phyloP scores from a whole-genome alignment of 2,888 invertebrate species.

The Oasisia sp. region DNA sequence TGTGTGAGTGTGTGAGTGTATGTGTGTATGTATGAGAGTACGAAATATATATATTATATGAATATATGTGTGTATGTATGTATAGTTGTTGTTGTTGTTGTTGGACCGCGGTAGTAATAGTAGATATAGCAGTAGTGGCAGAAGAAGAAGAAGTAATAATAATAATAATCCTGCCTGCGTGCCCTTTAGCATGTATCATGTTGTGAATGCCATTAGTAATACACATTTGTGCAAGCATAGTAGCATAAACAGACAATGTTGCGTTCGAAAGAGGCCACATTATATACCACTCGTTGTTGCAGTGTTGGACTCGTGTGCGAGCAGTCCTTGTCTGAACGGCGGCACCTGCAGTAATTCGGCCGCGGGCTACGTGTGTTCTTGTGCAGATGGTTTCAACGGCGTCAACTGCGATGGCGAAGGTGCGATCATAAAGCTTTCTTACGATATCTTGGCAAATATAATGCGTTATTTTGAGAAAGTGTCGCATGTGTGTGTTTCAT shows the following conservation, averaged over 20 bases:
- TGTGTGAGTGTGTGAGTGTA: too few relatives aligned
- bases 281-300: not conserved
- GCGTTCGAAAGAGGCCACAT: not conserved
- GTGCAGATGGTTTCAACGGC: not conserved
- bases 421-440: not conserved
- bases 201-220: too few relatives aligned
- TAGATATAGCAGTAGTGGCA: too few relatives aligned
- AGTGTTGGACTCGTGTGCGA: conserved; percentile 8
- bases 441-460: not conserved
- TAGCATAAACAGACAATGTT: not conserved
- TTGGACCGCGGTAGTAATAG: too few relatives aligned
- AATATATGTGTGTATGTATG: too few relatives aligned
- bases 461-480: not conserved
- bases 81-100: too few relatives aligned
- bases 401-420: not conserved
- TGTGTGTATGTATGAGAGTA: too few relatives aligned
- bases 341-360: conserved; percentile 14
- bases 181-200: too few relatives aligned
- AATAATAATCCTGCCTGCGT: too few relatives aligned
- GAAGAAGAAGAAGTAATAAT: too few relatives aligned
- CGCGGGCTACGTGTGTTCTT: conserved; percentile 13
- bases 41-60: too few relatives aligned
- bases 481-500: too few relatives aligned
- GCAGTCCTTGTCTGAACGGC: conserved; percentile 20
- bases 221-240: not conserved